Base-by-base conservation (phyloP, 2,888 invertebrate species). In the Synanthedon tipuliformis region DNA sequence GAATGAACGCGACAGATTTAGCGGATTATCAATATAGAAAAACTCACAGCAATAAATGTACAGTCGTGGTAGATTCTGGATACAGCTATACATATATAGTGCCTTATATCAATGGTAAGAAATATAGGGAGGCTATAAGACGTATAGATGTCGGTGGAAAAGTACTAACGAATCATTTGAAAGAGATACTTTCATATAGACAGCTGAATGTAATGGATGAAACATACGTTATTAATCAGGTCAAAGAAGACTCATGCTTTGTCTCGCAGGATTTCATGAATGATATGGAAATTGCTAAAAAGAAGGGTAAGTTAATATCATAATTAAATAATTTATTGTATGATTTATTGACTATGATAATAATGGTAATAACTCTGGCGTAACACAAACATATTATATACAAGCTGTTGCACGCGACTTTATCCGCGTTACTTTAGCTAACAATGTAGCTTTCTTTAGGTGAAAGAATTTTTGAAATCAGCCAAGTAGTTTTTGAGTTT, bases 181-280 rank as follows among this genome's bases (percentile, higher is more conserved):
- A 99, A 77, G 99, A 99, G 79, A 91, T 98, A 13, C 92, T 99
- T 61, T 99, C 99, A 0, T 99, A 99, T 77, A 88, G 93, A 48
- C 98, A 99, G 72, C 81, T 99, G 50, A 96, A 99, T 87, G 98
- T 99, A 0, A 97, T 98, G 96, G 98, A 99, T 73, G 99, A 99
- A 79, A 97, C 98, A 0, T 97, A 95, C 81, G 97, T 99, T 0
- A 96, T 99, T 50, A 99, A 99, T 81, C 98, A 99, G 84, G 95
- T 94, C 0, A 99, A 99, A 78, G 99, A 99, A 81, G 99, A 99
- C 74, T 92, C 95, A 0, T 99, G 99, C 74, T 99, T 92, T 85
- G 96, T 99, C 0, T 93, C 98, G 0, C 88, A 90, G 61, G 89
- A 98, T 71, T 96, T 97, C 66, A 90, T 90, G 65, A 83, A 84